Conservation (phyloP, 2,888 invertebrate genomes). For the Ceramica pisi region DNA sequence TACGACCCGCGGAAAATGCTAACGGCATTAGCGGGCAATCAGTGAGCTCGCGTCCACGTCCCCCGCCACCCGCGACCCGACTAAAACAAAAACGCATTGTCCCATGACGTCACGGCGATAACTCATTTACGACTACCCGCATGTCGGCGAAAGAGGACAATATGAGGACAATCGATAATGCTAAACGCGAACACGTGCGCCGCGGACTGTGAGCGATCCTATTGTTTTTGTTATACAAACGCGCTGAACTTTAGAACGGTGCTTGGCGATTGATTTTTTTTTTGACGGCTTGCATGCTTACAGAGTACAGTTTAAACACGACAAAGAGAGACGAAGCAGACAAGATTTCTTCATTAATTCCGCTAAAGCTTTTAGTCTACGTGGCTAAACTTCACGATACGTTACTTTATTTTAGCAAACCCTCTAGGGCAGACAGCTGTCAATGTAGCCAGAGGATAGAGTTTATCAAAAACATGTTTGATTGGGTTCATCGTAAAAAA, state of each 20-base stretch:
- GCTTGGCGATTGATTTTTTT: constrained; percentile 55
- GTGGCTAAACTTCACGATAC: background rate
- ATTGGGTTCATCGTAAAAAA: constrained; percentile 65
- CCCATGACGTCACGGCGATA: constrained; percentile 84
- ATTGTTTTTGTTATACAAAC: constrained; percentile 78
- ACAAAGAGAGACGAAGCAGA: background rate
- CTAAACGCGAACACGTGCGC: constrained; percentile 86
- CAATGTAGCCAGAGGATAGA: constrained; percentile 57
- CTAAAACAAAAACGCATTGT: constrained; percentile 82
- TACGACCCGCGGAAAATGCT: constrained; percentile 28
- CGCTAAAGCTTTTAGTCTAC: background rate
- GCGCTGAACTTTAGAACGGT: constrained; percentile 60
- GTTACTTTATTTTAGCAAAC: background rate
- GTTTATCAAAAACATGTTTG: constrained; percentile 67
- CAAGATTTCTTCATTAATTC: background rate
- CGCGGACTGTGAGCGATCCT: constrained; percentile 69
- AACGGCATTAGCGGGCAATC: constrained; percentile 46
- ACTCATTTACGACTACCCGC: constrained; percentile 85
- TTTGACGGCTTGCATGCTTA: constrained; percentile 6
- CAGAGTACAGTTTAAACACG: too few species aligned
- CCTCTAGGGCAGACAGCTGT: constrained; percentile 56
- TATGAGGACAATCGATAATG: constrained; percentile 88
- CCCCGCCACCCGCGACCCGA: constrained; percentile 56
- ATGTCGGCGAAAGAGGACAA: constrained; percentile 82
- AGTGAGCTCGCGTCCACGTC: constrained; percentile 46